Evolutionary conservation across 2,888 invertebrate species (phyloP).

Genomic region (Eubasilissa splendida): DNA sequence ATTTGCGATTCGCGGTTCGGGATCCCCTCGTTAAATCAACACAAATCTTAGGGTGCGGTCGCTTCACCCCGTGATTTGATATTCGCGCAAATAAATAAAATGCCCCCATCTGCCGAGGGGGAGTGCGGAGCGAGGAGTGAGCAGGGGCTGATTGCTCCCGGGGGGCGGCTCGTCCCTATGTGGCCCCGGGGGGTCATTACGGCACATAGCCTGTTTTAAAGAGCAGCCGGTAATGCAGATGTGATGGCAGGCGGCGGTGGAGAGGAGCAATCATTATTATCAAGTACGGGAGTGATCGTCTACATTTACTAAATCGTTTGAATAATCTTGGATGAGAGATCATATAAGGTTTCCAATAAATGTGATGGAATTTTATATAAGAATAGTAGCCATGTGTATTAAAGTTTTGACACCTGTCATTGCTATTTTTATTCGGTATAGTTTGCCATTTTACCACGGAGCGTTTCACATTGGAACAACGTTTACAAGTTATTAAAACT

Average conservation of each 20-base stretch:
- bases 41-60: constrained; percentile 57
- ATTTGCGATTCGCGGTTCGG: not conserved
- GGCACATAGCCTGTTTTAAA: not conserved
- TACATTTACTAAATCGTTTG: too few relatives aligned
- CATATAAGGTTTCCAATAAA: too few relatives aligned
- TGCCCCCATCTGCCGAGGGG: constrained; percentile 55
- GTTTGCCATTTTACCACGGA: too few relatives aligned
- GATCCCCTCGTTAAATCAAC: constrained; percentile 11
- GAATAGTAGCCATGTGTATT: too few relatives aligned
- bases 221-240: constrained; percentile 30
- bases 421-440: too few relatives aligned
- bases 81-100: constrained; percentile 54
- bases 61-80: constrained; percentile 49
- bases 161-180: constrained; percentile 33
- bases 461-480: too few relatives aligned
- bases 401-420: too few relatives aligned
- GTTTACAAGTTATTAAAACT: too few relatives aligned
- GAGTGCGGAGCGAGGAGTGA: constrained; percentile 25
- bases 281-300: too few relatives aligned
- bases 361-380: too few relatives aligned
- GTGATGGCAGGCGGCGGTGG: constrained; percentile 14
- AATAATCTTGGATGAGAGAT: too few relatives aligned
- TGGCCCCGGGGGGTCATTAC: constrained; percentile 25
- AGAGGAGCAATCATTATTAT: constrained; percentile 8
- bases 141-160: constrained; percentile 50